Conservation (phyloP, 1,140 invertebrate species). For the Meloidogyne chitwoodi region DNA sequence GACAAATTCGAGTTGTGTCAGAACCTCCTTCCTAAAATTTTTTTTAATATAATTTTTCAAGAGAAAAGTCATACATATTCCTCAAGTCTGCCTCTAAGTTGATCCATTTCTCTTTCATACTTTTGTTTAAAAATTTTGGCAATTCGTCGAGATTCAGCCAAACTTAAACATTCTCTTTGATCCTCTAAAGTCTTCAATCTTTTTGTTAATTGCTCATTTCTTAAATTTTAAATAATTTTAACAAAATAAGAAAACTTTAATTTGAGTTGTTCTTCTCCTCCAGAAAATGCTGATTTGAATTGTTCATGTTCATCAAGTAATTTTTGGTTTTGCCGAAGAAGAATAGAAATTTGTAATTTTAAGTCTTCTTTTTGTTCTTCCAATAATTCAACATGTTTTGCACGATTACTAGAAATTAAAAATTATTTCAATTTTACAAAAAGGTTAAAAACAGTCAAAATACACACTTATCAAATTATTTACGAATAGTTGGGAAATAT, state of each 20-base stretch:
- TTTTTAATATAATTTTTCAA: background rate
- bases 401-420: conserved; percentile 3
- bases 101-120: conserved; percentile 20
- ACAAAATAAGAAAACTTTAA: background rate
- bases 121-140: conserved; percentile 28
- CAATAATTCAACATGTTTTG: conserved; percentile 17
- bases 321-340: conserved; percentile 17
- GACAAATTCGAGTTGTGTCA: conserved; percentile 26
- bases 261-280: background rate
- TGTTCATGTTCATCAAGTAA: conserved; percentile 8
- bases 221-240: background rate
- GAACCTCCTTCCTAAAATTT: conserved; percentile 2
- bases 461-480: too few relatives aligned
- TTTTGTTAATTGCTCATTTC: conserved; percentile 17
- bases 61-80: conserved; percentile 19
- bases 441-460: too few relatives aligned
- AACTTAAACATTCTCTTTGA: background rate
- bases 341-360: conserved; percentile 15
- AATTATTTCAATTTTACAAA: conserved; percentile 12
- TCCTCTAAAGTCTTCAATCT: conserved; percentile 10
- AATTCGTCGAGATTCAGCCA: conserved; percentile 18
- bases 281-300: conserved; percentile 11
- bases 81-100: conserved; percentile 16
- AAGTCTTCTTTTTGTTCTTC: conserved; percentile 30
- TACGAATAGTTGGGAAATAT: too few relatives aligned